Evolutionary conservation across 2,888 invertebrate species (phyloP).

Genomic region (Aphodius granarius): DNA sequence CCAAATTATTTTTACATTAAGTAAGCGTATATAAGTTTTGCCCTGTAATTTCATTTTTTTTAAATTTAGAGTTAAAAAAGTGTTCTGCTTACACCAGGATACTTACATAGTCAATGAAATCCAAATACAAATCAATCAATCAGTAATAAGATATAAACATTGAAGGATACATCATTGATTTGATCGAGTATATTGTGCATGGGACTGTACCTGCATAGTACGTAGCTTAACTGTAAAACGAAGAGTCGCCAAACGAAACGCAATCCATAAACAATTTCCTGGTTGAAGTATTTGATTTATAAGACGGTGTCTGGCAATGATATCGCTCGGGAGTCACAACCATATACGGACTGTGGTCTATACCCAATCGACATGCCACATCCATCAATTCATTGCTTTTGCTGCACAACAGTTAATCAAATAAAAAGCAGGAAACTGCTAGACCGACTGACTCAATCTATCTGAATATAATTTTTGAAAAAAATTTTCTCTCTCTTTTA

Average conservation of each 20-base stretch:
- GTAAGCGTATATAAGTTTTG: too few relatives aligned
- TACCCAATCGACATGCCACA: slow-evolving; percentile 13
- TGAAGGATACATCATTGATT: background rate
- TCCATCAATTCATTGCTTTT: slow-evolving; percentile 5
- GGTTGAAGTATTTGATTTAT: slow-evolving; percentile 35
- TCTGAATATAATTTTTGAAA: too few relatives aligned
- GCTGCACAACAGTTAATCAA: slow-evolving; percentile 11
- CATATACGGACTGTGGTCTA: slow-evolving; percentile 4
- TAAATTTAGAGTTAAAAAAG: too few relatives aligned
- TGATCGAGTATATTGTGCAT: background rate
- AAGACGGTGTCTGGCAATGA: slow-evolving; percentile 25
- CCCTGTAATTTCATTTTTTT: too few relatives aligned
- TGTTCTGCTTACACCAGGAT: too few relatives aligned
- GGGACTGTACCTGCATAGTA: background rate
- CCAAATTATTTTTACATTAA: slow-evolving; percentile 15
- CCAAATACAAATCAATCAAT: background rate
- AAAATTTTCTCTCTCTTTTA: too few relatives aligned
- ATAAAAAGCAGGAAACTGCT: background rate
- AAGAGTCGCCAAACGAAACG: slow-evolving; percentile 2
- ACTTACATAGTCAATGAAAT: too few relatives aligned
- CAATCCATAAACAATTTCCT: slow-evolving; percentile 28
- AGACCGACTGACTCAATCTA: background rate
- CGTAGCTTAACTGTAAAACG: background rate
- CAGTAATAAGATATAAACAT: background rate
- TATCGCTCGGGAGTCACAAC: slow-evolving; percentile 13